Percentiles rank a stretch among this genome's conserved stretches.
These are phyloP conservation scores for Apocheima hispidaria DNA, from an alignment of 2,888 invertebrate species.

Conservation along the genomic window DNA sequence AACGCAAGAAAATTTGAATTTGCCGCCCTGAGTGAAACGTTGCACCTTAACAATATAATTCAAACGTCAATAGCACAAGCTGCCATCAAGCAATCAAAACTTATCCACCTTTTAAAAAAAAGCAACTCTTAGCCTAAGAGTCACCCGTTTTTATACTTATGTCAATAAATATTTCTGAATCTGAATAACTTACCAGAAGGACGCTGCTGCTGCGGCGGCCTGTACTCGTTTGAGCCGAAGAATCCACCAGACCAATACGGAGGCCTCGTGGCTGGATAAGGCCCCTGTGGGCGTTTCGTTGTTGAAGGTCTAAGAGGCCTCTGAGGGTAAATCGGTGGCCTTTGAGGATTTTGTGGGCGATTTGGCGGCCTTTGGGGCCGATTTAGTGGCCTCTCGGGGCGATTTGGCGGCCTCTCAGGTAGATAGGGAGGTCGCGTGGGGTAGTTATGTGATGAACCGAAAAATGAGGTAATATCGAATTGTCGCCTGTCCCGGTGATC, in stretches of 20 bases:
- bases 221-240: constrained; percentile 67
- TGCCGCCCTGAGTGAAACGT: no score
- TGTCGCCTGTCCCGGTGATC: constrained; percentile 36
- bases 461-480: constrained; percentile 35
- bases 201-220: constrained; percentile 61
- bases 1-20: no score
- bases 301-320: constrained; percentile 41
- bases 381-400: constrained; percentile 7
- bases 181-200: constrained; percentile 65
- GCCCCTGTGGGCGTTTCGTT: constrained; percentile 45
- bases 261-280: constrained; percentile 53
- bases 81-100: no score
- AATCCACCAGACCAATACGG: constrained; percentile 69
- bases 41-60: no score
- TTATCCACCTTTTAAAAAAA: no score
- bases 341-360: constrained; percentile 30
- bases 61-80: no score
- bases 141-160: no score
- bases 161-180: no score
- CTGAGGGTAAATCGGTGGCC: constrained; percentile 40
- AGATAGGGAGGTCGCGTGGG: constrained; percentile 10
- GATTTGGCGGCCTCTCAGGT: constrained; percentile 9
- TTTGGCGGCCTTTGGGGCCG: constrained; percentile 28
- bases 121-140: no score
- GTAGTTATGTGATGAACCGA: constrained; percentile 23